phyloP scores from a whole-genome alignment of 2,113 vertebrate species.

The Crypturellus undulatus region DNA sequence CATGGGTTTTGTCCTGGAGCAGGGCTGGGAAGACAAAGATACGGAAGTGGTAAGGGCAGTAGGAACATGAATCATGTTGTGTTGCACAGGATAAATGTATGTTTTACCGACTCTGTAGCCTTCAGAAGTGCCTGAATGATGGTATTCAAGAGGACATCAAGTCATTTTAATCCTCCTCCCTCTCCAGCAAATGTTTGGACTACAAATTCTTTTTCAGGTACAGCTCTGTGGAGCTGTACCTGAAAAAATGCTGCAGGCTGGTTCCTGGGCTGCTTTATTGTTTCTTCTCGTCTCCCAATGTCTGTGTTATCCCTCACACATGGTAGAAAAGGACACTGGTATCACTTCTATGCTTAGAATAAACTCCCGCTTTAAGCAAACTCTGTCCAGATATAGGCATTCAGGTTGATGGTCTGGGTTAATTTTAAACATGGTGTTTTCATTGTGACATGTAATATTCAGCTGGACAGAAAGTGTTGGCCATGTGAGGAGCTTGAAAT shows the following conservation, averaged over 20 bases:
- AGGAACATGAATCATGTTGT: not conserved
- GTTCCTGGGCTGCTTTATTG: not conserved
- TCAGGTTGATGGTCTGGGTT: not conserved
- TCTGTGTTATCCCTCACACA: not conserved
- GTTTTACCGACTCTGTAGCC: not conserved
- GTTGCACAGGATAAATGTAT: fast-evolving
- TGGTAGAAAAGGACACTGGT: not conserved
- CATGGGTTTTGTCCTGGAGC: not conserved
- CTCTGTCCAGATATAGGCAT: not conserved
- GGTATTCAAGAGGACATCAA: not conserved
- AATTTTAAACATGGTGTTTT: not conserved
- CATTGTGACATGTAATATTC: not conserved
- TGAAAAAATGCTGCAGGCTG: not conserved
- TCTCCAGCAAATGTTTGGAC: not conserved
- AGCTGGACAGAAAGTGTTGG: not conserved
- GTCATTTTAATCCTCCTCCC: not conserved
- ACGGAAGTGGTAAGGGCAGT: not conserved
- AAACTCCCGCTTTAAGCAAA: not conserved
- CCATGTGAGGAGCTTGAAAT: not conserved
- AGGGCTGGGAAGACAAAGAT: not conserved
- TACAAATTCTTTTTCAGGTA: no score
- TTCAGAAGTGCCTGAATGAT: not conserved
- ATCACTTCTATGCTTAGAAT: not conserved
- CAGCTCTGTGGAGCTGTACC: not conserved
- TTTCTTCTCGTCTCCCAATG: not conserved